phyloP scores from a whole-genome alignment of 2,797 vertebrate species.

The Nothura maculosa region DNA sequence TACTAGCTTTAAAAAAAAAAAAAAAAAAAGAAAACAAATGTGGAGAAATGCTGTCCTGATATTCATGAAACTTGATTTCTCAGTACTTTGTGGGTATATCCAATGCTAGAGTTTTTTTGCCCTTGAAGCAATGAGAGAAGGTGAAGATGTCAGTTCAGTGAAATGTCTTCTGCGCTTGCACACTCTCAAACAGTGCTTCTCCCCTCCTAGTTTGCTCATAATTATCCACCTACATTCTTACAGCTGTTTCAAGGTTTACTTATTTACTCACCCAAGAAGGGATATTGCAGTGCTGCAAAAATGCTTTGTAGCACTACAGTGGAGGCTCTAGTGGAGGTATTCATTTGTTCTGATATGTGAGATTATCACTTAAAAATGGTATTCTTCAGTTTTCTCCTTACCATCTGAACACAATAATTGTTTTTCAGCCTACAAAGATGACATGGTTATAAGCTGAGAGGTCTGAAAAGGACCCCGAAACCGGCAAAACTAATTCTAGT shows the following conservation, averaged over 20 bases:
- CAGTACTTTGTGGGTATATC: neutral
- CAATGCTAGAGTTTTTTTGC: neutral
- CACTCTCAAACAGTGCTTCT: neutral
- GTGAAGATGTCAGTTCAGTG: neutral
- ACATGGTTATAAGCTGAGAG: neutral
- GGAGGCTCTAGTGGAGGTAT: neutral
- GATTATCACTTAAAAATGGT: neutral
- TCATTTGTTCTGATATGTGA: neutral
- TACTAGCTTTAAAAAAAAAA: neutral
- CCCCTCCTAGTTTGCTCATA: neutral
- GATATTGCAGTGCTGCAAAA: neutral
- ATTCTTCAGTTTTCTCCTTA: neutral
- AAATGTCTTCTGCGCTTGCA: neutral
- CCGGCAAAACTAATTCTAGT: neutral
- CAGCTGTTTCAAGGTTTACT: neutral
- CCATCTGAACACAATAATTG: neutral
- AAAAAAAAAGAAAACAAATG: neutral
- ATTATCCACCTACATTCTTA: neutral
- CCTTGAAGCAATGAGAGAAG: neutral
- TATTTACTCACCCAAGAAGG: neutral
- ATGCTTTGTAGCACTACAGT: rapidly evolving
- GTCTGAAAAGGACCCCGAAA: neutral
- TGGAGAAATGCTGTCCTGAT: neutral
- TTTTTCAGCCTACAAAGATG: neutral
- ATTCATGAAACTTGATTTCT: neutral